Conservation (phyloP, 2,888 invertebrate species). For the Eristalis intricaria region DNA sequence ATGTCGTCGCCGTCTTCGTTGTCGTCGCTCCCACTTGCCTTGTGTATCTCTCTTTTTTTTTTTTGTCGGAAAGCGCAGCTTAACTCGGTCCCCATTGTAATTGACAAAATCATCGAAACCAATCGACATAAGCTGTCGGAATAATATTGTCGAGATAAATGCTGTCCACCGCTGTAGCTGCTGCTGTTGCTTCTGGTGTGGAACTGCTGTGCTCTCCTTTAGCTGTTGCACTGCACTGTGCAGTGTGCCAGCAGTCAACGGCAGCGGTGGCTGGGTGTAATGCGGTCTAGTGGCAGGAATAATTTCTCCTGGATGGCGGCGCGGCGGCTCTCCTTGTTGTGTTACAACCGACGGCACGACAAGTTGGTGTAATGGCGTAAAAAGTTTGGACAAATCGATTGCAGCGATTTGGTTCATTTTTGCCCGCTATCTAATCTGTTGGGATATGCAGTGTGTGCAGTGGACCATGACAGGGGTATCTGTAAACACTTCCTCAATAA, state of each 20-base stretch:
- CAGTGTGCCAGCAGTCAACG: background rate
- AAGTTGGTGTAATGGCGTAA: slow-evolving; percentile 67
- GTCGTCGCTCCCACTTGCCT: slow-evolving; percentile 9
- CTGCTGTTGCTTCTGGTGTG: background rate
- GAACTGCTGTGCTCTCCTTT: background rate
- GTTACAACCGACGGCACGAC: slow-evolving; percentile 54
- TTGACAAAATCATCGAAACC: slow-evolving; percentile 72
- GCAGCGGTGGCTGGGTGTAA: slow-evolving; percentile 5
- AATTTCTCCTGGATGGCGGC: slow-evolving; percentile 59
- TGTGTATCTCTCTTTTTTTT: slow-evolving; percentile 15
- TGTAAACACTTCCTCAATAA: no score
- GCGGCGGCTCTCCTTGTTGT: slow-evolving; percentile 46
- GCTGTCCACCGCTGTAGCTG: slow-evolving; percentile 50
- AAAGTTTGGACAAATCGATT: slow-evolving; percentile 68
- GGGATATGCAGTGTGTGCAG: slow-evolving; percentile 1
- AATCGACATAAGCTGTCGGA: slow-evolving; percentile 72
- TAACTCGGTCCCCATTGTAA: slow-evolving; percentile 53
- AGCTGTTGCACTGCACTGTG: slow-evolving; percentile 1
- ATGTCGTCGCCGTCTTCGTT: background rate
- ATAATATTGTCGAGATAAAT: slow-evolving; percentile 70
- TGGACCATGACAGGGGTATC: background rate
- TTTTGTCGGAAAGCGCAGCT: slow-evolving; percentile 44
- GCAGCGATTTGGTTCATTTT: slow-evolving; percentile 41
- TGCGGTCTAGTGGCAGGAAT: slow-evolving; percentile 54
- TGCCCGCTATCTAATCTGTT: slow-evolving; percentile 32